phyloP scores from a whole-genome alignment of 2,888 invertebrate species.

The Lasioglossum figueresi region DNA sequence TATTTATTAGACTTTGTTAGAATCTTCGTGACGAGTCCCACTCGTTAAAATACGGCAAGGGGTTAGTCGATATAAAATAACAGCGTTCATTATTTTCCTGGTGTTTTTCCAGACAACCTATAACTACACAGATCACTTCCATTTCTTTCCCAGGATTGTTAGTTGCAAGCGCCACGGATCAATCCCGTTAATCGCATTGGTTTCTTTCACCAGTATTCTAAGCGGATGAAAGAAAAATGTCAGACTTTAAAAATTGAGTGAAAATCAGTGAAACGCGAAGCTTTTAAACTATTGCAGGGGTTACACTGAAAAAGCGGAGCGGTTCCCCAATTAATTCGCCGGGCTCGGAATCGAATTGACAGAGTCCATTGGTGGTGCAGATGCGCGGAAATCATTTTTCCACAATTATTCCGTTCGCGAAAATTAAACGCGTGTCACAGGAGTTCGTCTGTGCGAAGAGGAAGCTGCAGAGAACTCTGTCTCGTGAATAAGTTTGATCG shows the following conservation, averaged over 20 bases:
- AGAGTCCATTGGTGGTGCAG: not conserved
- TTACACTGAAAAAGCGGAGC: not conserved
- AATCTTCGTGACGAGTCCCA: too few species aligned
- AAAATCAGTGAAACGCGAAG: not conserved
- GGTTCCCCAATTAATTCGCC: not conserved
- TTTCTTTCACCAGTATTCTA: not conserved
- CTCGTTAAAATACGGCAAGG: too few species aligned
- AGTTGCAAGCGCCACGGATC: not conserved
- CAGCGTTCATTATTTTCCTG: not conserved
- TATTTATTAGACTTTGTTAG: too few species aligned
- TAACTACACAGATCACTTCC: not conserved
- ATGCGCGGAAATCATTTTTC: not conserved
- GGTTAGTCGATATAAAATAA: not conserved
- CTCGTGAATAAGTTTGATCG: not conserved
- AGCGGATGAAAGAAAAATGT: not conserved
- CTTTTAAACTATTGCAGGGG: not conserved
- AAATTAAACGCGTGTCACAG: not conserved
- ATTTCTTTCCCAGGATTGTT: not conserved
- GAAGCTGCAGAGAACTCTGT: not conserved
- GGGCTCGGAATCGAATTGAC: not conserved
- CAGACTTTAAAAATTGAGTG: slow-evolving; percentile 4
- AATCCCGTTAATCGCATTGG: not conserved
- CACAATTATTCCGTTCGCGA: not conserved
- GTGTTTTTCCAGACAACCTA: not conserved
- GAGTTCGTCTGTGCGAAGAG: not conserved